phyloP scores from a whole-genome alignment of 2,888 invertebrate genomes.

The Hofmannophila pseudospretella region DNA sequence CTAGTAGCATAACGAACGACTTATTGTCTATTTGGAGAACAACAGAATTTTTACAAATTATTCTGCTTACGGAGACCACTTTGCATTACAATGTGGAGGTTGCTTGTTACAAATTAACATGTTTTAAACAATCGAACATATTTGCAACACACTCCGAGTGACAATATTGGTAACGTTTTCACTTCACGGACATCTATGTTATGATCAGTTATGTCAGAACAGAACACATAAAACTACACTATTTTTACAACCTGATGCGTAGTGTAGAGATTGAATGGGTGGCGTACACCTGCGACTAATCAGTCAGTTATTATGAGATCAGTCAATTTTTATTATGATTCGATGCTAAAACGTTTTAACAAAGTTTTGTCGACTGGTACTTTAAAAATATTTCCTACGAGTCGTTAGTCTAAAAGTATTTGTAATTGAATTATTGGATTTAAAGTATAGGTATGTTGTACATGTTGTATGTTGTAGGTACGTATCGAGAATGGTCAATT shows the following conservation, averaged over 20 bases:
- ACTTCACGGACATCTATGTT: slow-evolving; percentile 13
- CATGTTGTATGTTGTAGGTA: too few species aligned
- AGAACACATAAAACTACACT: slow-evolving; percentile 22
- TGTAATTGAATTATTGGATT: too few species aligned
- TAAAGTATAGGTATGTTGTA: too few species aligned
- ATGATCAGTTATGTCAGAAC: slow-evolving; percentile 13
- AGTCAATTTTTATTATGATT: too few species aligned
- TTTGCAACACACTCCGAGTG: slow-evolving; percentile 14
- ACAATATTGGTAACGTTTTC: slow-evolving; percentile 11
- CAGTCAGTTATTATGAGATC: too few species aligned
- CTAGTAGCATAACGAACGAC: neutral
- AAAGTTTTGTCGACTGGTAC: too few species aligned
- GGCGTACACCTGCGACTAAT: too few species aligned
- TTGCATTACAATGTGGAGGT: slow-evolving; percentile 28
- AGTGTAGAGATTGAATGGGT: too few species aligned
- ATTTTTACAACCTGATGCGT: slow-evolving; percentile 7
- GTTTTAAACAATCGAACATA: slow-evolving; percentile 15
- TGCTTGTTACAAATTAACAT: slow-evolving; percentile 24
- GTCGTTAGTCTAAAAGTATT: too few species aligned
- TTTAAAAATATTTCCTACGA: too few species aligned
- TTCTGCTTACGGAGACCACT: slow-evolving; percentile 13
- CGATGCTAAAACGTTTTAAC: too few species aligned
- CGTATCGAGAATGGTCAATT: too few species aligned
- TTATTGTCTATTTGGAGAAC: slow-evolving; percentile 7
- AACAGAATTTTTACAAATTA: slow-evolving; percentile 10